A percentile compares a stretch with the other conserved stretches of the same genome.
Evolutionary conservation across 2,888 invertebrate genomes (phyloP).

Genomic region (Tortricodes alternella): DNA sequence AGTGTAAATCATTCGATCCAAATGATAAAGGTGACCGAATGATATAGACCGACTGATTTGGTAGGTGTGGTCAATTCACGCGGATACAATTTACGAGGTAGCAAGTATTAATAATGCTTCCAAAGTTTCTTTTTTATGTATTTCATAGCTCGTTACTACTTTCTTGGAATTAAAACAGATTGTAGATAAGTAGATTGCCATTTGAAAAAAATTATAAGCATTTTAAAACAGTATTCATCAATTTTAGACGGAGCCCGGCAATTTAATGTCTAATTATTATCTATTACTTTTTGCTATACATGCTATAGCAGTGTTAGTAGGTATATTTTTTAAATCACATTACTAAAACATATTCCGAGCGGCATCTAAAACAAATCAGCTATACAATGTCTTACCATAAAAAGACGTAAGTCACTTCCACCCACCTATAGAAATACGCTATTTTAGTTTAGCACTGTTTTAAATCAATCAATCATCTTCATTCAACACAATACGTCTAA

Average conservation of each 20-base stretch:
- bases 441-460: slow-evolving; percentile 9
- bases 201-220: no score
- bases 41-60: slow-evolving; percentile 22
- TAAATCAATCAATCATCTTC: slow-evolving; percentile 27
- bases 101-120: slow-evolving; percentile 32
- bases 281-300: no score
- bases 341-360: neutral
- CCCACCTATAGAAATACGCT: neutral
- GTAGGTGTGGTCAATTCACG: slow-evolving; percentile 71
- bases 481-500: slow-evolving; percentile 53
- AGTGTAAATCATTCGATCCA: slow-evolving; percentile 52
- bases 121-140: slow-evolving; percentile 1
- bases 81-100: slow-evolving; percentile 64
- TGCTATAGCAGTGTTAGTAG: no score
- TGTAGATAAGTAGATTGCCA: no score
- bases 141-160: neutral
- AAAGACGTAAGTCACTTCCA: neutral
- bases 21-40: slow-evolving; percentile 27
- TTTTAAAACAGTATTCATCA: no score
- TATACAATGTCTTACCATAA: neutral
- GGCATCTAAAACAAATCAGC: neutral
- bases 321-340: neutral
- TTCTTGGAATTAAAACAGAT: no score
- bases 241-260: no score
- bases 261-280: no score